A percentile compares a stretch with the other conserved stretches of the same genome.
Evolutionary conservation across 2,113 vertebrate species (phyloP).

Genomic region (Caranx ignobilis): DNA sequence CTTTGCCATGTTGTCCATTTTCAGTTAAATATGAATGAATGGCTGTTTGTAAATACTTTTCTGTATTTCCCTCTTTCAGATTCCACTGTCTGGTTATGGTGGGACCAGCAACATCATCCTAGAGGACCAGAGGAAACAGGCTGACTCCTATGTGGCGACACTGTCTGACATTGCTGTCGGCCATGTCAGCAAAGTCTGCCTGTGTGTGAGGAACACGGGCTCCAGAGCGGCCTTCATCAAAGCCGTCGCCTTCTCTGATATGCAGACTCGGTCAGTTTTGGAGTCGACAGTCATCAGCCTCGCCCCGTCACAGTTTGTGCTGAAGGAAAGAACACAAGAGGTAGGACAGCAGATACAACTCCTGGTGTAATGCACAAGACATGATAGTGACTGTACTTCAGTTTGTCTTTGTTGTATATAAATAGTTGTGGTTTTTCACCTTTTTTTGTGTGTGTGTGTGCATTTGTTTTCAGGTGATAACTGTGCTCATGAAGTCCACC

Average conservation of each 20-base stretch:
- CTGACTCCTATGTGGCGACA: constrained; percentile 88
- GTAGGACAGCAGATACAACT: constrained; percentile 72
- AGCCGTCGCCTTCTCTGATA: constrained; percentile 88
- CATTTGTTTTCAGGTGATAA: constrained; percentile 86
- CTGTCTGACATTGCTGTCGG: constrained; percentile 80
- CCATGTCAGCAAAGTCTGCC: constrained; percentile 83
- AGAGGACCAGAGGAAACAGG: constrained; percentile 90
- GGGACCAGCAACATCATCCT: constrained; percentile 94
- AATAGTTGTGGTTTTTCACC: background rate
- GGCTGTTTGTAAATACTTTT: background rate
- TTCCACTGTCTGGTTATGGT: constrained; percentile 96
- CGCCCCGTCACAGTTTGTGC: constrained; percentile 93
- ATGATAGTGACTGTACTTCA: background rate
- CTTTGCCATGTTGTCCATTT: background rate
- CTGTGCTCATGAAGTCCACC: constrained; percentile 86
- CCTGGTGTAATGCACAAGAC: background rate
- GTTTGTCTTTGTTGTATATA: background rate
- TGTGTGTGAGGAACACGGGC: constrained; percentile 91
- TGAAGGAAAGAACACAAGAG: constrained; percentile 91
- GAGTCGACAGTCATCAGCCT: constrained; percentile 86
- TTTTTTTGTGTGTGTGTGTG: background rate
- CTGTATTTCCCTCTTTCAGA: constrained; percentile 73
- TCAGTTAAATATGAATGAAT: background rate
- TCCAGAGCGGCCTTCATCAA: constrained; percentile 93
- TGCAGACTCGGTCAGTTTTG: constrained; percentile 81